Base-by-base conservation (phyloP, 2,888 invertebrate species). In the Hypena proboscidalis region DNA sequence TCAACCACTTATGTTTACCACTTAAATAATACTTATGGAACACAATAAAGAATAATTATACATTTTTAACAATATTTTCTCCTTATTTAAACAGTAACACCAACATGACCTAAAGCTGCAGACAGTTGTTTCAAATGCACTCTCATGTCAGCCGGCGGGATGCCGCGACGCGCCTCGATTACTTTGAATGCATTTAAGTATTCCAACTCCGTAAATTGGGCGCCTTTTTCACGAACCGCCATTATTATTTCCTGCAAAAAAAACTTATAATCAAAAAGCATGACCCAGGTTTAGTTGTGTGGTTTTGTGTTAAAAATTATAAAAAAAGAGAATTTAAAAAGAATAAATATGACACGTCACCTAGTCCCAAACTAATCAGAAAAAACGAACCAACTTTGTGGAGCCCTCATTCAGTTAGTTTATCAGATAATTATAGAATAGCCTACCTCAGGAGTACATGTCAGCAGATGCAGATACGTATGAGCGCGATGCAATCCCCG, bases 161-260 rank as follows among this genome's bases (percentile, higher is more conserved):
- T 83, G 19, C 85, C 83, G 25, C 92, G 93, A 5, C 91, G 93
- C 77, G 92, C 94, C 70, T 92, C 96, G 73, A 93, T 95, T 58
- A 97, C 92, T 70, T 96, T 95, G 74, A 97, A 92, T 21, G 97
- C 95, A 80, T 96, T 96, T 77, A 95, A 93, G 78, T 98, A 97
- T 80, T 98, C 98, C 68, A 96, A 89, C 79, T 97, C 96, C 0
- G 95, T 95, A 84, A 97, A 98, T 78, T 96, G 95, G 0, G 97
- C 94, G 1, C 98, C 98, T 65, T 96, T 95, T 80, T 98, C 97
- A 30, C 97, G 92, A 6, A 98, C 94, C 17, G 93, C 92, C 55
- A 94, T 94, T 48, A 98, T 92, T 67, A 98, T 95, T 83, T 97
- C 97, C 96, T 97, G 84, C 7, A 77, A 26, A 39, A 13, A 74